Percentiles rank a stretch among this genome's conserved stretches.
Conservation (phyloP, 2,888 invertebrate genomes). For the Oconnorella tubifera region DNA sequence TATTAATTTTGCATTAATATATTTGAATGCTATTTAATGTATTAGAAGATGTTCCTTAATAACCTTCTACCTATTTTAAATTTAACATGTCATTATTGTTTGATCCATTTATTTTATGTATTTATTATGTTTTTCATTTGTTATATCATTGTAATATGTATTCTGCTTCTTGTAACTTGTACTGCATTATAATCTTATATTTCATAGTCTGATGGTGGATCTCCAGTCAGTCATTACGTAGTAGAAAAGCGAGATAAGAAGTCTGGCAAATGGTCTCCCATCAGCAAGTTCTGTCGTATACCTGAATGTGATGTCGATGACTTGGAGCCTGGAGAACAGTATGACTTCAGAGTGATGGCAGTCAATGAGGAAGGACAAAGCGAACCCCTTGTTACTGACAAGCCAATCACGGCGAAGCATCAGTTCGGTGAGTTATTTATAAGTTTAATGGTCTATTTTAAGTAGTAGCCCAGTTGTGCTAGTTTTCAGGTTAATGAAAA, state of each 20-base stretch:
- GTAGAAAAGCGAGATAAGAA: constrained; percentile 87
- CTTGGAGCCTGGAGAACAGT: constrained; percentile 70
- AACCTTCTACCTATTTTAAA: too few species aligned
- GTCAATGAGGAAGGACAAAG: constrained; percentile 99
- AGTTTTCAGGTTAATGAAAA: background rate
- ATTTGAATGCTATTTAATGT: too few species aligned
- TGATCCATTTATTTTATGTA: too few species aligned
- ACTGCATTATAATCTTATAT: too few species aligned
- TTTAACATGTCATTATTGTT: too few species aligned
- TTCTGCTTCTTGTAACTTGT: too few species aligned
- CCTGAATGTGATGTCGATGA: constrained; percentile 83
- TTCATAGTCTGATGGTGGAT: constrained; percentile 88
- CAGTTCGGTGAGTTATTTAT: constrained; percentile 70
- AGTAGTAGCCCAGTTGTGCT: background rate
- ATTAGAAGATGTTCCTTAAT: too few species aligned
- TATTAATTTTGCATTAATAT: too few species aligned
- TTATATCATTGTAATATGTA: too few species aligned
- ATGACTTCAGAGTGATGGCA: constrained; percentile 92
- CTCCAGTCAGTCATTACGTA: constrained; percentile 91
- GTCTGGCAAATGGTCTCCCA: constrained; percentile 57
- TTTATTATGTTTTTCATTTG: too few species aligned
- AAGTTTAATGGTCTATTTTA: background rate
- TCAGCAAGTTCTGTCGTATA: constrained; percentile 61
- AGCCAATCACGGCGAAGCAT: constrained; percentile 89
- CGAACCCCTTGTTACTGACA: constrained; percentile 81